phyloP scores from a whole-genome alignment of 2,888 invertebrate genomes.

The Leptopilina syphax region DNA sequence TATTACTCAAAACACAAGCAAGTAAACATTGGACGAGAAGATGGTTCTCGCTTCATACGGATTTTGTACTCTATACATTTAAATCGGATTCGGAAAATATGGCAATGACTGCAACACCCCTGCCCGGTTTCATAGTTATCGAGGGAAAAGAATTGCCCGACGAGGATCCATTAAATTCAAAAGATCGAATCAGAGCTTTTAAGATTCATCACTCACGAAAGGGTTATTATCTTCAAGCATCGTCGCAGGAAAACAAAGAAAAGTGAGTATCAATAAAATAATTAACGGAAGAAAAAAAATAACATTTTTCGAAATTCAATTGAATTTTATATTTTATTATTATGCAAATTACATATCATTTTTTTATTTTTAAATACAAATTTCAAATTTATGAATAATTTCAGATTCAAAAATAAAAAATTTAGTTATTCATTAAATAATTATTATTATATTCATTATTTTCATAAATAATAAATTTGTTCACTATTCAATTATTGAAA shows the following conservation, averaged over 20 bases:
- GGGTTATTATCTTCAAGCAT: conserved; percentile 78
- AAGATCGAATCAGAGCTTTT: conserved; percentile 76
- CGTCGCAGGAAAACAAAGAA: conserved; percentile 75
- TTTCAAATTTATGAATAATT: too few species aligned
- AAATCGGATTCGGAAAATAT: conserved; percentile 77
- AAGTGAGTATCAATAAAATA: conserved; percentile 68
- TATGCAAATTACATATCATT: too few species aligned
- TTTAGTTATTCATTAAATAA: too few species aligned
- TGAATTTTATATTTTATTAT: too few species aligned
- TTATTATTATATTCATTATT: too few species aligned
- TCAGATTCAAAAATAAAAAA: too few species aligned
- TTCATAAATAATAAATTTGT: too few species aligned
- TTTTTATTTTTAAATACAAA: not conserved
- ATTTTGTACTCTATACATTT: conserved; percentile 80
- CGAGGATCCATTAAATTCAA: conserved; percentile 70
- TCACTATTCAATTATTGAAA: too few species aligned
- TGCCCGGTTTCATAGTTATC: conserved; percentile 79
- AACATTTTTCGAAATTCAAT: too few species aligned
- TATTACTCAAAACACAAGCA: conserved; percentile 76
- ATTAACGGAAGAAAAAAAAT: too few species aligned
- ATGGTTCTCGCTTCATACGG: conserved; percentile 79
- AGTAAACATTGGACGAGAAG: conserved; percentile 79
- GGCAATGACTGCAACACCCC: conserved; percentile 80
- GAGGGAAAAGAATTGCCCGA: conserved; percentile 70
- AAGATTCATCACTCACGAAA: conserved; percentile 78